Evolutionary conservation across 2,797 vertebrate species (phyloP).

Genomic region (Macroramphosus scolopax): DNA sequence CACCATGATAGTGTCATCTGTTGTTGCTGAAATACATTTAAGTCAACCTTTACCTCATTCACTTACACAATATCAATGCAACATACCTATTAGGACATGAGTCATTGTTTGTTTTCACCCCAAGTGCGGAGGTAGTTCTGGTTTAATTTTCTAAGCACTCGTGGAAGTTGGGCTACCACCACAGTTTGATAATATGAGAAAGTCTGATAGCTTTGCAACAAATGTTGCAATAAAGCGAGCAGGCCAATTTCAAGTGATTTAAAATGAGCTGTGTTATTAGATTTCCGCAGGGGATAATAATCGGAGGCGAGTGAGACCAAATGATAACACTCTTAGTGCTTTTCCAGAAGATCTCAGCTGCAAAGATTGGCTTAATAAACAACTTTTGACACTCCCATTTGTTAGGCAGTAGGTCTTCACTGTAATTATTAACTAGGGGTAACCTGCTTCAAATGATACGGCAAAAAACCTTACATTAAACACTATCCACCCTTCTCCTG

Average conservation of each 20-base stretch:
- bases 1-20: constrained; percentile 6
- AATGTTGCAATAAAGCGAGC: background rate
- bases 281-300: too few relatives aligned
- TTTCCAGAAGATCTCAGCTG: background rate
- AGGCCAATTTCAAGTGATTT: background rate
- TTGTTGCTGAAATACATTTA: constrained; percentile 6
- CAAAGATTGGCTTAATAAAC: constrained; percentile 46
- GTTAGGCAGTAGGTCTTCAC: constrained; percentile 18
- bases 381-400: constrained; percentile 48
- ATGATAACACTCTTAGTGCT: background rate
- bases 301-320: background rate
- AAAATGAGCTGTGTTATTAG: background rate
- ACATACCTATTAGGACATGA: background rate
- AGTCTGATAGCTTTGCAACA: too few relatives aligned
- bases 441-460: background rate
- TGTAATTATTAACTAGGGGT: constrained; percentile 58
- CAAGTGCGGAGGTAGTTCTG: background rate
- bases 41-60: constrained; percentile 4
- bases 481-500: background rate
- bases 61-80: background rate
- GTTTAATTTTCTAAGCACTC: background rate
- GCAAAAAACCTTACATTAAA: constrained; percentile 30
- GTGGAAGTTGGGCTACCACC: background rate
- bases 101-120: background rate
- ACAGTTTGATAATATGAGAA: background rate